A percentile compares a stretch with the other conserved stretches of the same genome.
These are phyloP conservation scores for Acanthisitta chloris DNA, from an alignment of 2,113 vertebrate genomes.

Conservation along the genomic window DNA sequence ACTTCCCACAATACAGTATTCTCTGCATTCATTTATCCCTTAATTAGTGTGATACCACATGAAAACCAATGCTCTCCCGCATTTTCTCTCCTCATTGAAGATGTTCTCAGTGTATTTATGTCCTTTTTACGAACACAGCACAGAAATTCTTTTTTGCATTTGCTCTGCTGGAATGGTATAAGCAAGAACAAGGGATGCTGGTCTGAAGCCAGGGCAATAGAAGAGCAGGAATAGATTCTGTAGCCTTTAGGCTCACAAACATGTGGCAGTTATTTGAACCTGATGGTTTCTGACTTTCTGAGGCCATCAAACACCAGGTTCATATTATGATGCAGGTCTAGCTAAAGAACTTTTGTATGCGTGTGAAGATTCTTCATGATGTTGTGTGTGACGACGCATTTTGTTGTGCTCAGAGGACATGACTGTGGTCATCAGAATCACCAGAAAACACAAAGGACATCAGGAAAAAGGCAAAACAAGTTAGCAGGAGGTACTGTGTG, in stretches of 20 bases:
- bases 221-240: neutral
- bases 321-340: neutral
- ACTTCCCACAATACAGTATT: conserved; percentile 15
- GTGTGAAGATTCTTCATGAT: neutral
- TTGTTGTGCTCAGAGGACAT: neutral
- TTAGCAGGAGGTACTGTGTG: neutral
- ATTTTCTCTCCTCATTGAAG: conserved; percentile 7
- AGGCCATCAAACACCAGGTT: neutral
- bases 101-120: neutral
- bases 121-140: neutral
- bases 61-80: conserved; percentile 20
- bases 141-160: neutral
- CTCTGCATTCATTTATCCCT: conserved; percentile 18
- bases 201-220: neutral
- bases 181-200: neutral
- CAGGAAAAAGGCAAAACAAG: neutral
- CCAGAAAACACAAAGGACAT: neutral
- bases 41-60: conserved; percentile 11
- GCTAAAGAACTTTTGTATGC: neutral
- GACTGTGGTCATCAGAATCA: neutral
- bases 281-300: neutral
- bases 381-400: neutral
- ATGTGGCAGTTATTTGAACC: neutral
- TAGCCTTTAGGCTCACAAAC: neutral
- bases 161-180: neutral